Evolutionary conservation across 1,140 invertebrate species (phyloP), one percentile per base, ranked within the genome.

Genomic region (Drosophila orosa): DNA sequence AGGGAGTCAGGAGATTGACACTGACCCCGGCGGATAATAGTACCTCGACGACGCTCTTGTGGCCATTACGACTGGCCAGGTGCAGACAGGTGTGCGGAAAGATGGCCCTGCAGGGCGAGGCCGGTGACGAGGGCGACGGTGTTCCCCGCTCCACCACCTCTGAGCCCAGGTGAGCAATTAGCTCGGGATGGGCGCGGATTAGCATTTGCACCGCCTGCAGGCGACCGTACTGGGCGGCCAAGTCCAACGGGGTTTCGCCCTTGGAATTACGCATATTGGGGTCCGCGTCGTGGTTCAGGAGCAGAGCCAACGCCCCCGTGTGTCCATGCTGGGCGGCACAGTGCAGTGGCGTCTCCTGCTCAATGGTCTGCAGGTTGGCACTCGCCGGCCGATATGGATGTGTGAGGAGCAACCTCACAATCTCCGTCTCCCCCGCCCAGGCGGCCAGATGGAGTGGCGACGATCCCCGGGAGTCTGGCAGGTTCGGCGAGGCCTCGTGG

Each of bases 301-400:
- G 94, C 83, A 98, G 94, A 33, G 94, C 94, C 48, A 99, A 96
- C n/a, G 98, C 97, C 62, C 95, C 95, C 52, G 96, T 96, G 92
- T 98, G 97, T 9, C 98, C 98, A 92, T 98, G 98, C 92, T 99
- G 98, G 55, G 98, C 96, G 1, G 98, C 98, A 91, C 96, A 97
- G 90, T 99, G 97, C 68, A 99, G 93, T 13, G 98, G 96, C 24
- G 98, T 98, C 92, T 99, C 98, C 81, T 97, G 96, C 92, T 98
- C 97, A 84, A 96, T 95, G 55, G 98, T 99, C 96, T 98, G 94
- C 81, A 96, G 93, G 92, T 97, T 97, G 80, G 97, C 95, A 90
- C 96, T 96, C 66, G 96, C 95, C 63, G 95, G 93, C 17, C 95
- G 95, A 59, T 95, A 95, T 25, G 96, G 95, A 90, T 96, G 95